These are phyloP conservation scores for Streptopelia turtur DNA, from an alignment of 2,797 vertebrate genomes.

Conservation along the genomic window DNA sequence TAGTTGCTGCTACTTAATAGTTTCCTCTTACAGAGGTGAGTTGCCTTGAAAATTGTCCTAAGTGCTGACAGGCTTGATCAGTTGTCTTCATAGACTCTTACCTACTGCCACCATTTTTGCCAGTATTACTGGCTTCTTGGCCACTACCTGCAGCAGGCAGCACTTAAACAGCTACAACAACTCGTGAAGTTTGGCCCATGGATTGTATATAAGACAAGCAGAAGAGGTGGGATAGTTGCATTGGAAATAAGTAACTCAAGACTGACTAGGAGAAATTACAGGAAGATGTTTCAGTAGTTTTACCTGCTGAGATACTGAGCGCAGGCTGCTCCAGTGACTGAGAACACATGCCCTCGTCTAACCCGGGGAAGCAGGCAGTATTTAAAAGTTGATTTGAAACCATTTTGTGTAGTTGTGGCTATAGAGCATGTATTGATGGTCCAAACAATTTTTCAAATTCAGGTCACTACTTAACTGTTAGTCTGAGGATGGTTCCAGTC, in stretches of 20 bases:
- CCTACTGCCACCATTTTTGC: not conserved
- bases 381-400: not conserved
- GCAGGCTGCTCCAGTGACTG: not conserved
- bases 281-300: not conserved
- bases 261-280: not conserved
- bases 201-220: not conserved
- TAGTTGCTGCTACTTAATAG: not conserved
- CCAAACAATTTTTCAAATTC: not conserved
- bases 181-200: not conserved
- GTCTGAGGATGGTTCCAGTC: not conserved
- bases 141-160: not conserved
- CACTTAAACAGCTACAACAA: not conserved
- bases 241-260: not conserved
- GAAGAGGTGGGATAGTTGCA: not conserved
- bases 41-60: not conserved
- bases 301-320: not conserved
- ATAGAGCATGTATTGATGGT: not conserved
- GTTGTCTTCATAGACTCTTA: not conserved
- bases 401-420: not conserved
- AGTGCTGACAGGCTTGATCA: not conserved
- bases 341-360: rapidly evolving
- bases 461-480: not conserved
- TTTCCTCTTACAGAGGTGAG: not conserved
- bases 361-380: not conserved
- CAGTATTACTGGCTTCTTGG: not conserved